Percentiles rank a stretch among this genome's conserved stretches.
These are phyloP conservation scores for Drosophila basisetae DNA, from an alignment of 2,888 invertebrate genomes.

Conservation along the genomic window DNA sequence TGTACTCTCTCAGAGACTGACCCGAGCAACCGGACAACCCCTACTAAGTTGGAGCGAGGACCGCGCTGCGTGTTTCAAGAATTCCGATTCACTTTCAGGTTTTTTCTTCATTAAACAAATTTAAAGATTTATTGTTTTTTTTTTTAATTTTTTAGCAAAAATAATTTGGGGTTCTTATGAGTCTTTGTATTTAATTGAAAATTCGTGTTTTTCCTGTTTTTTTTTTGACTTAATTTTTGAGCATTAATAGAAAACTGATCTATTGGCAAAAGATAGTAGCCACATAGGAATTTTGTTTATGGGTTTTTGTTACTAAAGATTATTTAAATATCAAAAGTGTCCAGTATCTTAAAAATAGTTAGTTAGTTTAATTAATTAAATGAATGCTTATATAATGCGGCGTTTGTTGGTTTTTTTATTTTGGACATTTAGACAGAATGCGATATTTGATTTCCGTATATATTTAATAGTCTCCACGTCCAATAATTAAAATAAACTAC, in stretches of 20 bases:
- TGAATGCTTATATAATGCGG: conserved; percentile 68
- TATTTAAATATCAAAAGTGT: conserved; percentile 54
- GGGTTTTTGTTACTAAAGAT: conserved; percentile 5
- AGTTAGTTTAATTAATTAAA: conserved; percentile 69
- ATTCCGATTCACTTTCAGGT: conserved; percentile 73
- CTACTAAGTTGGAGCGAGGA: conserved; percentile 17
- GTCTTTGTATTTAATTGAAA: conserved; percentile 71
- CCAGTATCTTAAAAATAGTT: conserved; percentile 45
- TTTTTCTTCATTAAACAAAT: conserved; percentile 60
- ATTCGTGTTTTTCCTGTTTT: conserved; percentile 79
- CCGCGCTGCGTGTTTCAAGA: conserved; percentile 69
- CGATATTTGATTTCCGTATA: conserved; percentile 66
- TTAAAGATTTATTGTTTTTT: conserved; percentile 62
- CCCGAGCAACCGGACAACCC: conserved; percentile 37
- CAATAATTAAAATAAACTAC: conserved; percentile 69
- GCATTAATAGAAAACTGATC: conserved; percentile 72
- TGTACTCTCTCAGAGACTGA: conserved; percentile 32
- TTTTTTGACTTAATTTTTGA: conserved; percentile 72
- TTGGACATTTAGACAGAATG: conserved; percentile 33
- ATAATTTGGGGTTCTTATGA: conserved; percentile 37
- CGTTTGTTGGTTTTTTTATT: conserved; percentile 6
- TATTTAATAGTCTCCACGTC: conserved; percentile 48
- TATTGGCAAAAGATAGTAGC: conserved; percentile 61
- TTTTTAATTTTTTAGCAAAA: conserved; percentile 34
- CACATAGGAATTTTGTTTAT: conserved; percentile 13